These are phyloP conservation scores for Elachura formosa DNA, from an alignment of 2,113 vertebrate species.

Conservation along the genomic window DNA sequence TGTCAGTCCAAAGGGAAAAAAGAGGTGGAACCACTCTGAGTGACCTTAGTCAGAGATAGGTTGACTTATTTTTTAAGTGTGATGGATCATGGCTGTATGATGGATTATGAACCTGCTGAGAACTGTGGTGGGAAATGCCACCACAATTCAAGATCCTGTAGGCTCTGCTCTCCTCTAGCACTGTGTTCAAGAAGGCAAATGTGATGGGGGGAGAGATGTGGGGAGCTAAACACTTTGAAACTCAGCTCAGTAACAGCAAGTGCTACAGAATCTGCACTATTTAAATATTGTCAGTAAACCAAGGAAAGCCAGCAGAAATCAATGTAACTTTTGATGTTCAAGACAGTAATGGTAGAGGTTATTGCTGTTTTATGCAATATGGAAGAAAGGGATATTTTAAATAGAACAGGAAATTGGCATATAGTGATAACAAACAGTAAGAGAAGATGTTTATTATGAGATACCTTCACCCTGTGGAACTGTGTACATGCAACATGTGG, in stretches of 20 bases:
- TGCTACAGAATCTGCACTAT: neutral
- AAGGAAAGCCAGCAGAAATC: neutral
- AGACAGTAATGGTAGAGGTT: conserved; percentile 5
- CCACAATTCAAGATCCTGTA: accelerated
- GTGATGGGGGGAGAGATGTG: accelerated
- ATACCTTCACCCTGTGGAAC: neutral
- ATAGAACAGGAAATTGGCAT: conserved; percentile 38
- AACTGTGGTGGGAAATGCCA: neutral
- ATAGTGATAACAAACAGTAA: neutral
- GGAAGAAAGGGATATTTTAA: conserved; percentile 5
- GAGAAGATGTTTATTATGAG: neutral
- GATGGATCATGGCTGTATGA: neutral
- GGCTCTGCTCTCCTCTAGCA: neutral
- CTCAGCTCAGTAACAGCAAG: neutral
- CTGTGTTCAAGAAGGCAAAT: neutral
- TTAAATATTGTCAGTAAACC: conserved; percentile 20
- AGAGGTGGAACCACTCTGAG: neutral
- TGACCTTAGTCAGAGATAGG: neutral
- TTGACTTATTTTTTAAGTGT: neutral
- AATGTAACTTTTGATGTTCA: conserved; percentile 20
- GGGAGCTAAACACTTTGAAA: neutral
- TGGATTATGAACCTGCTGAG: neutral
- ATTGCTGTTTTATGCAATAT: conserved; percentile 13
- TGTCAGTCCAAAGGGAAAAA: neutral
- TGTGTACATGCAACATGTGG: neutral